Conservation (phyloP, 2,113 vertebrate species). For the Nyctereutes procyonoides region DNA sequence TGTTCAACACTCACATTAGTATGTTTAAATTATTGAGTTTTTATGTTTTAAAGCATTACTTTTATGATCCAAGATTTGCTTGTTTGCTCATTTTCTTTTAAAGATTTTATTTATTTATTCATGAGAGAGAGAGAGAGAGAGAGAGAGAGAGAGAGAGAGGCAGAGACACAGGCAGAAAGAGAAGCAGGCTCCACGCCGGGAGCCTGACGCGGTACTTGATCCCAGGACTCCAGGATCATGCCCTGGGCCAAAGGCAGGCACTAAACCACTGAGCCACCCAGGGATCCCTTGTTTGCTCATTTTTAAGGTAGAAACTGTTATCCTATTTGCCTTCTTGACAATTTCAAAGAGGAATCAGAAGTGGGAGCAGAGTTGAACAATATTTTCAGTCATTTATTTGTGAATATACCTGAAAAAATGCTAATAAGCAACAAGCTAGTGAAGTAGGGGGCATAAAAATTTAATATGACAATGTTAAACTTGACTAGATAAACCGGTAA, state of each 20-base stretch:
- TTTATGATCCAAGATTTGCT: conserved; percentile 24
- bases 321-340: background rate
- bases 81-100: background rate
- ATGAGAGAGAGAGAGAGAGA: background rate
- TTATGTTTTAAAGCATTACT: background rate
- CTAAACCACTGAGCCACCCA: background rate
- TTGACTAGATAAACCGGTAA: background rate
- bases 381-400: conserved; percentile 7
- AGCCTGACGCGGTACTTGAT: background rate
- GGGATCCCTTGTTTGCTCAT: background rate
- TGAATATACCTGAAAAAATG: background rate
- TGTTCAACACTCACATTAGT: background rate
- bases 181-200: background rate
- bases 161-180: background rate
- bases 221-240: background rate
- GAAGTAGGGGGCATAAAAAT: background rate
- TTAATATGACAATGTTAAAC: conserved; percentile 15
- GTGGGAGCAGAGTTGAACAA: background rate
- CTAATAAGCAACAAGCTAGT: background rate
- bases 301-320: conserved; percentile 12
- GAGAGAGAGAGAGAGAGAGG: too few relatives aligned
- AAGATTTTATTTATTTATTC: background rate
- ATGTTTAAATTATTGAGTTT: background rate
- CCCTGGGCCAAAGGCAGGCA: background rate
- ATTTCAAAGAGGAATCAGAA: background rate